These are phyloP conservation scores for Eutrigla gurnardus DNA, from an alignment of 2,797 vertebrate genomes.

Conservation along the genomic window DNA sequence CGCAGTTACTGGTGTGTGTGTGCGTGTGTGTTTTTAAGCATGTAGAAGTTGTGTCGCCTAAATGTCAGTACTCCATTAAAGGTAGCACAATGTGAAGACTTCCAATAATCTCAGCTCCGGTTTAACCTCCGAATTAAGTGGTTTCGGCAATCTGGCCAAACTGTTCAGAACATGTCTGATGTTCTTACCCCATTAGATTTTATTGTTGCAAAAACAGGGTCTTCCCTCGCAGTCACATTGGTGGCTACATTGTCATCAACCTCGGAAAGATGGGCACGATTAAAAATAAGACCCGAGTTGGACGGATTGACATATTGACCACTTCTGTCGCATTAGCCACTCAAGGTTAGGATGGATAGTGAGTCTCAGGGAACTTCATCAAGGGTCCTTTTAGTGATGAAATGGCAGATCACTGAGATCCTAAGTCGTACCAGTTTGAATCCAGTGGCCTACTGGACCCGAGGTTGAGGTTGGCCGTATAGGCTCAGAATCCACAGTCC, in stretches of 20 bases:
- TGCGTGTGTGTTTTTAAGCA: slow-evolving; percentile 28
- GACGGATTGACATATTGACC: neutral
- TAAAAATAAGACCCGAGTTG: neutral
- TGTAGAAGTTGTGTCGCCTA: slow-evolving; percentile 23
- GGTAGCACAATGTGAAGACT: neutral
- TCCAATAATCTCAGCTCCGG: neutral
- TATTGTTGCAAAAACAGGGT: neutral
- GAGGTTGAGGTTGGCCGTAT: fast-evolving
- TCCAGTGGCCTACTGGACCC: neutral
- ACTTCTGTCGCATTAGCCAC: neutral
- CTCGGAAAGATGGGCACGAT: neutral
- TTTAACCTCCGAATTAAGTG: neutral
- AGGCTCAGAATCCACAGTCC: neutral
- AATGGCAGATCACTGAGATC: neutral
- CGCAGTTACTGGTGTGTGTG: slow-evolving; percentile 30
- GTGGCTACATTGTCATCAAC: neutral
- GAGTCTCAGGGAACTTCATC: neutral
- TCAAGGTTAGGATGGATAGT: neutral
- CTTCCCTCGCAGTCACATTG: neutral
- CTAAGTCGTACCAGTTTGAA: neutral
- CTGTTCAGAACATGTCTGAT: neutral
- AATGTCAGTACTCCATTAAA: neutral
- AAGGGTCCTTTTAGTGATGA: neutral
- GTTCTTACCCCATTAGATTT: neutral
- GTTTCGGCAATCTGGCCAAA: slow-evolving; percentile 3